Base-by-base conservation (phyloP, 2,113 vertebrate genomes). In the Monopterus albus region DNA sequence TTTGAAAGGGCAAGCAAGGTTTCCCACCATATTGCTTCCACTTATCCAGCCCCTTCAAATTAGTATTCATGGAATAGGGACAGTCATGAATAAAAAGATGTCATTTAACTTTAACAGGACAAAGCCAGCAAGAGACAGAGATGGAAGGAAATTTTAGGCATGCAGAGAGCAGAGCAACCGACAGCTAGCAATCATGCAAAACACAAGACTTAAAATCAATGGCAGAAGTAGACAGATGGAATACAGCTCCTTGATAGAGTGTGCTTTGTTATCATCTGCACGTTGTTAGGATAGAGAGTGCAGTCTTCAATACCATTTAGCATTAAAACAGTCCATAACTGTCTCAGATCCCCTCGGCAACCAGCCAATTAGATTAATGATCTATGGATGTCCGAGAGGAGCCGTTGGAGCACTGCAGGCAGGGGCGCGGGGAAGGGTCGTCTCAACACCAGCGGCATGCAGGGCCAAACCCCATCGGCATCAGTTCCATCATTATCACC, bases 311-410 rank as follows among this genome's bases (percentile, higher is more conserved):
- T 87, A 90, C 73, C 80, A 71, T 89, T 90, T 84, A 84, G 81
- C 79, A 84, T 88, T 91, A 86, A 91, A 89, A 86, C 86, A 87
- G 84, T 87, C 87, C 83, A 87, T 76, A 82, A 89, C 74, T 79
- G 78, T 88, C 84, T 86, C 58, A 61, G 65, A 81, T 91, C 86
- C 84, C 90, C 72, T 60, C 77, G 69, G 88, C 87, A 90, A 88
- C 85, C 67, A 56, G 82, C 91, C 90, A 91, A 91, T 92, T 91
- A 91, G 83, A 91, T 91, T 90, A 92, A 91, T 92, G 91, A 90
- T 92, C 89, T 91, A 83, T 81, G 85, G 86, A 86, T 76, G 87
- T 90, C 84, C 78, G 36, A 82, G 85, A 84, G 81, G 78, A 83
- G 79, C 73, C 39, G 66, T 47, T 53, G 60, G 74, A 82, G 75